Percentiles rank a stretch among this genome's conserved stretches.
Conservation (phyloP, 2,888 invertebrate genomes). For the Drosophila monieri region DNA sequence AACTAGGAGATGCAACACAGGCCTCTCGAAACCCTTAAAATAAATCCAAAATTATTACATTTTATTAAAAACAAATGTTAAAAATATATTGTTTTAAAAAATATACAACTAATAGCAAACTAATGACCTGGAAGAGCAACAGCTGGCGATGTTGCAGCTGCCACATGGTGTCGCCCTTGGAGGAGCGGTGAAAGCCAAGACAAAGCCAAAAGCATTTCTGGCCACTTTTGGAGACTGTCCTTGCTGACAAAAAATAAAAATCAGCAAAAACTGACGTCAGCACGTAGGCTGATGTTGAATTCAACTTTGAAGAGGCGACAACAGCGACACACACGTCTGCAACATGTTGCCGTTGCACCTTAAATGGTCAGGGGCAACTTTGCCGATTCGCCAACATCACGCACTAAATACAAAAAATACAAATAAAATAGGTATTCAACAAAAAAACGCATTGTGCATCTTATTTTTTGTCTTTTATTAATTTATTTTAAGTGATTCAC, state of each 20-base stretch:
- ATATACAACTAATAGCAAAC: slow-evolving; percentile 8
- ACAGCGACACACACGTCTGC: slow-evolving; percentile 44
- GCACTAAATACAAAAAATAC: slow-evolving; percentile 16
- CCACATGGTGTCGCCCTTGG: slow-evolving; percentile 22
- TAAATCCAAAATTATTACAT: background rate
- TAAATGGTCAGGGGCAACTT: slow-evolving; percentile 66
- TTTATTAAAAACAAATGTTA: background rate
- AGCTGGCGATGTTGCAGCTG: slow-evolving; percentile 18
- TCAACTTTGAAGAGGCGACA: slow-evolving; percentile 43
- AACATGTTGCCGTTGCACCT: slow-evolving; percentile 54
- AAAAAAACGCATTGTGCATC: slow-evolving; percentile 30
- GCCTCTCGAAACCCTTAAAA: background rate
- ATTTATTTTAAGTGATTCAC: slow-evolving; percentile 79
- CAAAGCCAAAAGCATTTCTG: background rate
- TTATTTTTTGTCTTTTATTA: slow-evolving; percentile 56
- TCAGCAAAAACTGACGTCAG: slow-evolving; percentile 47
- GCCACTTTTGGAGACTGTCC: background rate
- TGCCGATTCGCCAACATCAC: slow-evolving; percentile 25
- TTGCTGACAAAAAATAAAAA: background rate
- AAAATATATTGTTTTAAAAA: background rate
- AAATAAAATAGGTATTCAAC: background rate
- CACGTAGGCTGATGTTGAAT: slow-evolving; percentile 35
- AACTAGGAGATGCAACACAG: background rate
- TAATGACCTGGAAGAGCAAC: slow-evolving; percentile 13
- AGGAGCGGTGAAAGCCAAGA: slow-evolving; percentile 55